Conservation (phyloP, 2,888 invertebrate species). For the Sphaerophoria rueppellii region DNA sequence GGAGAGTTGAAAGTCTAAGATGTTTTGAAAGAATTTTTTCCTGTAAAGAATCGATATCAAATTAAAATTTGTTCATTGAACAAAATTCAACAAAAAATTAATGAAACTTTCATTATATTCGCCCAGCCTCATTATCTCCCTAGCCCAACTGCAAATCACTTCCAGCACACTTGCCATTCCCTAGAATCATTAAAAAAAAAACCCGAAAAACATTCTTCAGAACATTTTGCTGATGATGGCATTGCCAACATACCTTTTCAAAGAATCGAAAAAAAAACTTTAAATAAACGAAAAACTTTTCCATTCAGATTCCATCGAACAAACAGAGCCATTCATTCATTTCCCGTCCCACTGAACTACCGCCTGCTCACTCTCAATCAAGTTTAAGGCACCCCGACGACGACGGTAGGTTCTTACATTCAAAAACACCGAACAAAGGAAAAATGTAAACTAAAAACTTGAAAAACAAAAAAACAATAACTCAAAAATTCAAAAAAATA, state of each 20-base stretch:
- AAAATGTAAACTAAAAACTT: constrained; percentile 29
- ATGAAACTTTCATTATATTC: too few species aligned
- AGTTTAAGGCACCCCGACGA: not conserved
- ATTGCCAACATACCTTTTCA: constrained; percentile 47
- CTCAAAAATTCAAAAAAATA: constrained; percentile 37
- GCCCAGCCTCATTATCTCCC: not conserved
- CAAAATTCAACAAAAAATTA: too few species aligned
- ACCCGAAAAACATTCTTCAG: not conserved
- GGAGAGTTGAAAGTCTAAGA: too few species aligned
- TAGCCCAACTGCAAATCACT: not conserved
- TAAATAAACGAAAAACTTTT: constrained; percentile 72
- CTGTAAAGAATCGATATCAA: too few species aligned
- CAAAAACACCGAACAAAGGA: constrained; percentile 49
- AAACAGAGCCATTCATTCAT: constrained; percentile 27
- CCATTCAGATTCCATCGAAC: constrained; percentile 63
- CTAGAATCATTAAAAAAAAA: not conserved
- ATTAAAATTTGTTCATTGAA: too few species aligned
- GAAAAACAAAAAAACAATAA: constrained; percentile 27
- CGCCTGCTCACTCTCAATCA: not conserved
- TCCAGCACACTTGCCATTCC: not conserved
- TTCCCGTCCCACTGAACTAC: not conserved
- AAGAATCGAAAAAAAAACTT: constrained; percentile 40
- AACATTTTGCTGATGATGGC: constrained; percentile 19
- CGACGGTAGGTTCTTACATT: constrained; percentile 25
- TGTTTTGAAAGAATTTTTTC: too few species aligned